Evolutionary conservation across 2,888 invertebrate genomes (phyloP), one percentile per base, ranked within the genome.

Genomic region (Lasioglossum figueresi): DNA sequence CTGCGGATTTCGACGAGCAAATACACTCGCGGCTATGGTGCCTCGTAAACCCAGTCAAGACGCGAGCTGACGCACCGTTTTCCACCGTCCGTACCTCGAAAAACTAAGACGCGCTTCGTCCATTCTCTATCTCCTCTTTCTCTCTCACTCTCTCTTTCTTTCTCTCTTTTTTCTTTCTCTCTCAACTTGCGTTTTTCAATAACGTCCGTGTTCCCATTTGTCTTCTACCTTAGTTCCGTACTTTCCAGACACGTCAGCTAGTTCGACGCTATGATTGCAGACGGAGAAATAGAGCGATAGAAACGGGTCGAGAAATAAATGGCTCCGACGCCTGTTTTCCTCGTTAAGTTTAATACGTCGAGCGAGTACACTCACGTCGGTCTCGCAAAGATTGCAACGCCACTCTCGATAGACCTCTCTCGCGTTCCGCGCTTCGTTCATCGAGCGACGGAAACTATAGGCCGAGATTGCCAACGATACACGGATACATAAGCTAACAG

Each of bases 1-100:
- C 88, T 80, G 88, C 85, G 92, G 91, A 92, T 92, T 92, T 91
- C 88, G 91, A 90, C 92, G 90, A 89, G 91, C 91, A 91, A 92
- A 93, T 91, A 92, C 91, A 91, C 91, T 91, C 91, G 90, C 89
- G 89, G 89, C 91, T 91, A 89, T 71, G 89, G 82, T 88, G 88
- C 89, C 91, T 91, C 91, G 91, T 92, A 92, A 93, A 93, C 90
- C 85, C 88, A 85, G 81, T 73, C 84, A 78, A 87, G 82, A 84
- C 81, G 81, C 79, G 83, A 87, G 90, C 90, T 87, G 90, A 90
- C 90, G 88, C 87, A 85, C 83, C 85, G 88, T 66, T 90, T 90
- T 87, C 80, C 73, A 63, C 73, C 73, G 76, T 71, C 82, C 82
- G 66, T 73, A 72, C 76, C 76, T 56, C 56, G 59, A 45, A 70